Base-by-base conservation (phyloP, 2,888 invertebrate genomes). In the Parascotia fuliginaria region DNA sequence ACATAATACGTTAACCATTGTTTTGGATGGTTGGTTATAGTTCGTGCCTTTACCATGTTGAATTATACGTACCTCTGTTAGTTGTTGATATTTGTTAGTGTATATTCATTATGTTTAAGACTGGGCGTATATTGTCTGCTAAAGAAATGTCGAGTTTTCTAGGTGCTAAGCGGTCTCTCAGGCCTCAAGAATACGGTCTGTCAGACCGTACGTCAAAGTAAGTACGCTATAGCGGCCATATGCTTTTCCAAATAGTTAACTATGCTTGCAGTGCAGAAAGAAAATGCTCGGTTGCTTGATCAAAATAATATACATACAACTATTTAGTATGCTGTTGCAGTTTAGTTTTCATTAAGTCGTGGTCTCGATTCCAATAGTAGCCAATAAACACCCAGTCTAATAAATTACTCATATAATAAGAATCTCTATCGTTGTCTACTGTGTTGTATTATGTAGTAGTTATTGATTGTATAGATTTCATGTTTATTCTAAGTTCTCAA, bases 41-140 rank as follows among this genome's bases (percentile, higher is more conserved):
- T 75, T 76, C 57, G 81, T 84, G 83, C 81, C 81, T 84, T 81
- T 78, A 74, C 62, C 52, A 68, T 59, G 70, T 75, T 74, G 47
- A 62, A 5, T 19, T 52, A 45, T 49, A 33, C 36, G 43, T 59
- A 70, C 55, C 45, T 73, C 66, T 68, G 69, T 73, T 73, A 62
- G 61, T 73, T 71, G 70, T 79, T 77, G 61, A 54, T 48, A 59
- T 69, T 62, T 65, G 52, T 66, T 69, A 53, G 37, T 40, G 46
- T 49, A 34, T 34, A 27, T 34, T 42, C 39, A 43, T 50, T 61
- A 31, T 50, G 32, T 58, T 44, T 27, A 36, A 2, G 11, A 3
- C n/a, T 12, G 11, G 11, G 1, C 24, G 24, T 9, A 7, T 9
- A 24, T 24, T 6, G 24, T 4, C 7, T 24, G 7, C 24, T 24